phyloP scores from a whole-genome alignment of 2,797 vertebrate genomes.

The Lindbergichthys nudifrons region DNA sequence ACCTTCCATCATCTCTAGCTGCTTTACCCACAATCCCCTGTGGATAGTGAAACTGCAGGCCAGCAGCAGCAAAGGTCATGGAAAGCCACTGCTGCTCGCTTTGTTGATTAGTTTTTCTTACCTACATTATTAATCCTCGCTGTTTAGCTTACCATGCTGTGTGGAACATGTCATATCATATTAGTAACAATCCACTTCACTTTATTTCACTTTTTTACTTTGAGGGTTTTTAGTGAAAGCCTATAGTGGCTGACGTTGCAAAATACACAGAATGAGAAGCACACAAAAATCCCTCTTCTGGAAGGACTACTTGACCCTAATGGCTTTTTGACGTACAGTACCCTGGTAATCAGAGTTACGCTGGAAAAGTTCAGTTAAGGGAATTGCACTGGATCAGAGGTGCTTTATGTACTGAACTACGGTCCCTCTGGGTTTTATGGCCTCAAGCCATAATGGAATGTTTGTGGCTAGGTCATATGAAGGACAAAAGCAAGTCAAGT shows the following conservation, averaged over 20 bases:
- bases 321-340: constrained; percentile 57
- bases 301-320: constrained; percentile 54
- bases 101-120: constrained; percentile 52
- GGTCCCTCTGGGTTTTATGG: constrained; percentile 59
- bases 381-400: constrained; percentile 59
- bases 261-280: constrained; percentile 31
- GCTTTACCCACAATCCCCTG: constrained; percentile 62
- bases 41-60: constrained; percentile 54
- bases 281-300: constrained; percentile 29
- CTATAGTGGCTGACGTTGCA: constrained; percentile 16
- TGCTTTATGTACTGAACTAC: constrained; percentile 60
- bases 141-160: constrained; percentile 12
- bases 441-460: constrained; percentile 65
- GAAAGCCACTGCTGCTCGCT: constrained; percentile 50
- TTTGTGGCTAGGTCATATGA: constrained; percentile 70
- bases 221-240: not conserved
- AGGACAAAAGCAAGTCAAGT: constrained; percentile 73
- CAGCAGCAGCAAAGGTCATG: constrained; percentile 63
- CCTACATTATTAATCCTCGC: constrained; percentile 38
- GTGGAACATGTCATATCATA: not conserved
- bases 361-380: constrained; percentile 63
- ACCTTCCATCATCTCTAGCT: constrained; percentile 43
- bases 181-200: not conserved
- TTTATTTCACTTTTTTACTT: not conserved
- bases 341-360: constrained; percentile 55